Evolutionary conservation across 2,888 invertebrate genomes (phyloP).

Genomic region (Andrena flavipes): DNA sequence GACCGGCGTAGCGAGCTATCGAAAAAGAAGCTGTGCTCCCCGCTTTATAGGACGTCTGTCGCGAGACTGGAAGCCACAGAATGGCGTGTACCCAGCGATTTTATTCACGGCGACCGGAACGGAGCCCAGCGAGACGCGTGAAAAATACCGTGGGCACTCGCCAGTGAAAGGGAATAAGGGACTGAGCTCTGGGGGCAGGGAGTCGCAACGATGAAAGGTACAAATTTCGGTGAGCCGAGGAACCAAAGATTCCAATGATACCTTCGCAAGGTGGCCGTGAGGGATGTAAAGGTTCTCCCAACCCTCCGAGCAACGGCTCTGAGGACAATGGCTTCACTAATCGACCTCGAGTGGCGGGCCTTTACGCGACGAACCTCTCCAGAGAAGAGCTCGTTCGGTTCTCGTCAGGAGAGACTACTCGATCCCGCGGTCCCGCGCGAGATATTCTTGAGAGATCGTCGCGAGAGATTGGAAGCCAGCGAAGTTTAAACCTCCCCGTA

Average conservation of each 20-base stretch:
- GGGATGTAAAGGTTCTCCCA: slow-evolving; percentile 80
- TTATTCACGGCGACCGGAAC: not conserved
- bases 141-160: not conserved
- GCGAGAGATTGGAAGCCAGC: slow-evolving; percentile 72
- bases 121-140: not conserved
- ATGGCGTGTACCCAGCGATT: not conserved
- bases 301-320: slow-evolving; percentile 81
- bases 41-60: not conserved
- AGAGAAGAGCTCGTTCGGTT: slow-evolving; percentile 77
- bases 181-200: slow-evolving; percentile 7
- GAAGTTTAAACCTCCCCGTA: slow-evolving; percentile 74
- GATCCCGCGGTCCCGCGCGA: slow-evolving; percentile 72
- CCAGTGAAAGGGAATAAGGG: slow-evolving; percentile 4
- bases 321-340: slow-evolving; percentile 82
- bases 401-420: slow-evolving; percentile 73
- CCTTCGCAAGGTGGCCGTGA: slow-evolving; percentile 82
- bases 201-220: slow-evolving; percentile 50
- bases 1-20: not conserved
- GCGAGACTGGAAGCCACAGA: not conserved
- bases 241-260: slow-evolving; percentile 81
- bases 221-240: slow-evolving; percentile 60
- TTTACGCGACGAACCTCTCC: slow-evolving; percentile 78
- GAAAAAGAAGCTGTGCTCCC: not conserved
- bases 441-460: slow-evolving; percentile 50
- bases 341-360: slow-evolving; percentile 78